phyloP scores from a whole-genome alignment of 2,797 vertebrate genomes.

The Lagorchestes hirsutus region DNA sequence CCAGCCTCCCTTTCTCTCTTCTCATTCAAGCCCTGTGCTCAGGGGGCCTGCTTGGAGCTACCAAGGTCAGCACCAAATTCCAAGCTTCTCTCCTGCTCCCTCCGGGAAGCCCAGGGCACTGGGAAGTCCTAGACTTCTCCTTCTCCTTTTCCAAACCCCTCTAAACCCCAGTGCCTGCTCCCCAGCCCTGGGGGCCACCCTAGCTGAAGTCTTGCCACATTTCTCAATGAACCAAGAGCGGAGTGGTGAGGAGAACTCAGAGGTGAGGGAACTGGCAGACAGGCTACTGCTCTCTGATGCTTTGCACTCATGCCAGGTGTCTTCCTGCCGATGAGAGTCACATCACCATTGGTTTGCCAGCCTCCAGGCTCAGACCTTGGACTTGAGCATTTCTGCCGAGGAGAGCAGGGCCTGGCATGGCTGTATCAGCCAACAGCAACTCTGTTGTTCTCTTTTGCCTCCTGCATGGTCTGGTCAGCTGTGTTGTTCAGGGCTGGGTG shows the following conservation, averaged over 20 bases:
- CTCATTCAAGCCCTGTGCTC: neutral
- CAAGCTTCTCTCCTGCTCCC: neutral
- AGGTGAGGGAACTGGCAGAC: neutral
- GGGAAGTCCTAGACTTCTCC: neutral
- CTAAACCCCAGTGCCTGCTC: neutral
- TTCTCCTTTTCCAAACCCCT: neutral
- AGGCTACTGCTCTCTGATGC: neutral
- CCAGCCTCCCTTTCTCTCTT: neutral
- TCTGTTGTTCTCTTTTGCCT: neutral
- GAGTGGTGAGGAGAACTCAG: neutral
- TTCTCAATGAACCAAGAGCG: neutral
- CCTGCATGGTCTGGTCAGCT: neutral
- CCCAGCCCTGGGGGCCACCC: neutral
- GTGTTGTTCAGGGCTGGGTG: neutral
- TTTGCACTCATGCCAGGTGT: neutral
- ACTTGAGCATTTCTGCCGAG: neutral
- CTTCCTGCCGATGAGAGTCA: neutral
- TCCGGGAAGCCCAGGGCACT: neutral
- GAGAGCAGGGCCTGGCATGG: neutral
- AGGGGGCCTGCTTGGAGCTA: neutral
- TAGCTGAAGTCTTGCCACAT: neutral
- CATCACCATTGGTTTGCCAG: neutral
- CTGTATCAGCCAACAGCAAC: accelerated
- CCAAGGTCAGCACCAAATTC: neutral
- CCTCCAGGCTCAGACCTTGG: neutral